These are phyloP conservation scores for human (Homo sapiens) DNA, from an alignment of 2,113 vertebrate genomes.

Conservation along the genomic window GRCh38 chr11:116609501-116610000, in stretches of 20 bases:
- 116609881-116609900: not conserved
- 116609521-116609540: too few relatives aligned
- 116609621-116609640: too few relatives aligned
- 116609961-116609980: not conserved
- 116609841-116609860: not conserved
- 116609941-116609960: not conserved
- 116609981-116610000: conserved; percentile 49
- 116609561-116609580: too few relatives aligned
- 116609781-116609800: not conserved
- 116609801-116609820: not conserved
- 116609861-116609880: not conserved
- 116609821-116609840: not conserved
- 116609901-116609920: not conserved
- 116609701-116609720: too few relatives aligned
- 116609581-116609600: too few relatives aligned
- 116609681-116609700: too few relatives aligned
- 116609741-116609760: not conserved
- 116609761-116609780: not conserved
- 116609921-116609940: not conserved
- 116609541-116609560: too few relatives aligned
- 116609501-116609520: too few relatives aligned
- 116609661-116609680: too few relatives aligned
- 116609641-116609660: too few relatives aligned
- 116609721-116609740: not conserved
- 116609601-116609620: too few relatives aligned